These are phyloP conservation scores for Ostrea edulis DNA, from an alignment of 1,140 invertebrate species.

Conservation along the genomic window DNA sequence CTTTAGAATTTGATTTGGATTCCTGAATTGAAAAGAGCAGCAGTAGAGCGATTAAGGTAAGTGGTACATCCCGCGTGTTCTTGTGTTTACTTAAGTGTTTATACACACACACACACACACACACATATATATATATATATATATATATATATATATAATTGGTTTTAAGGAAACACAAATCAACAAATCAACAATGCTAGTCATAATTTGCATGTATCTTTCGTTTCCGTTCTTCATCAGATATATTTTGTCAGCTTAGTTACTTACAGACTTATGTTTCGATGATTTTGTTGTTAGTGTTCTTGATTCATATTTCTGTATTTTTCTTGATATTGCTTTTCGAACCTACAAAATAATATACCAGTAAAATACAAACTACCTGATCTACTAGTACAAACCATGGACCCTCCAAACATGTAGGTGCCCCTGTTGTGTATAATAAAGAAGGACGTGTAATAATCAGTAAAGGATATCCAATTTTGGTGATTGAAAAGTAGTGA, in stretches of 20 bases:
- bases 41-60: neutral
- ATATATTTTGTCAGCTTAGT: too few relatives aligned
- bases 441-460: neutral
- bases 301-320: slow-evolving; percentile 14
- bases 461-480: neutral
- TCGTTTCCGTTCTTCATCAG: too few relatives aligned
- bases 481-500: neutral
- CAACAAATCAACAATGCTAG: too few relatives aligned
- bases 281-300: neutral
- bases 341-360: neutral
- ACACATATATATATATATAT: too few relatives aligned
- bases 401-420: neutral
- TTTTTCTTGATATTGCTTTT: slow-evolving; percentile 5
- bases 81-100: neutral
- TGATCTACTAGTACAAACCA: too few relatives aligned
- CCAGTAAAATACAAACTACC: neutral
- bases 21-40: neutral
- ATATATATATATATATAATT: too few relatives aligned
- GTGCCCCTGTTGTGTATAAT: neutral
- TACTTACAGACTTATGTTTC: neutral
- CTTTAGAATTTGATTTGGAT: neutral
- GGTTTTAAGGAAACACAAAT: too few relatives aligned
- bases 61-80: neutral
- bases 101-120: too few relatives aligned
- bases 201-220: too few relatives aligned